A percentile compares a stretch with the other conserved stretches of the same genome.
phyloP scores from a whole-genome alignment of 2,888 invertebrate genomes.

The Vandiemenella viatica region DNA sequence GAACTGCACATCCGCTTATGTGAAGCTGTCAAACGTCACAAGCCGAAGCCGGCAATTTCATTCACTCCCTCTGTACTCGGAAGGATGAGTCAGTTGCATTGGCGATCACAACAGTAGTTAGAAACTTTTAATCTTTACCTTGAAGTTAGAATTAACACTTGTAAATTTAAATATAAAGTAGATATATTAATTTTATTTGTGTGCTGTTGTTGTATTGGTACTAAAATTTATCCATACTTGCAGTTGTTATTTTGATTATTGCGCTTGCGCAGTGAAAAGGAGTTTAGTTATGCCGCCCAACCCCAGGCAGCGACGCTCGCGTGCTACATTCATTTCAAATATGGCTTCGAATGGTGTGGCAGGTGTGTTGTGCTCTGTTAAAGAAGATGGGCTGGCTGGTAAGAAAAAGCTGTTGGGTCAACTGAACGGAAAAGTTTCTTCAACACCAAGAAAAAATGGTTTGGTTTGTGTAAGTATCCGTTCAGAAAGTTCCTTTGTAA shows the following conservation, averaged over 20 bases:
- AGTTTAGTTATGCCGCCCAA: constrained; percentile 10
- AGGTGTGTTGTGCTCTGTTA: not conserved
- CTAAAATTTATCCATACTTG: not conserved
- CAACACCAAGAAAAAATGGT: constrained; percentile 5
- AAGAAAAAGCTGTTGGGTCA: not conserved
- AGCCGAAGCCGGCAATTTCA: constrained; percentile 11
- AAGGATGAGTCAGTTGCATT: constrained; percentile 6
- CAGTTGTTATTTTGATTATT: not conserved
- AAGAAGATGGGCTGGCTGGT: constrained; percentile 1
- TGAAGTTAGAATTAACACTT: too few species aligned
- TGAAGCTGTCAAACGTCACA: constrained; percentile 20
- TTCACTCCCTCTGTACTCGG: constrained; percentile 4
- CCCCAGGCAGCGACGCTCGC: constrained; percentile 10
- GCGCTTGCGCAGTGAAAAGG: constrained; percentile 1
- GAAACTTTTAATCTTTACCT: not conserved
- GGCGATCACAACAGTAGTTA: not conserved
- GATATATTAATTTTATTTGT: too few species aligned
- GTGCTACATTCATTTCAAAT: constrained; percentile 10
- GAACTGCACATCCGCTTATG: not conserved
- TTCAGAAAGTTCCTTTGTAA: too few species aligned
- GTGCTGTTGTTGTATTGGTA: too few species aligned
- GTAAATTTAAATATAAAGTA: not conserved
- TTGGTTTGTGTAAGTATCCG: constrained; percentile 10
- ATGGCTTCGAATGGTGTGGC: constrained; percentile 14
- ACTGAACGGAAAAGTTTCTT: constrained; percentile 7